Percentiles rank a stretch among this genome's conserved stretches.
Evolutionary conservation across 2,888 invertebrate genomes (phyloP).

Genomic region (Troides oblongomaculatus): DNA sequence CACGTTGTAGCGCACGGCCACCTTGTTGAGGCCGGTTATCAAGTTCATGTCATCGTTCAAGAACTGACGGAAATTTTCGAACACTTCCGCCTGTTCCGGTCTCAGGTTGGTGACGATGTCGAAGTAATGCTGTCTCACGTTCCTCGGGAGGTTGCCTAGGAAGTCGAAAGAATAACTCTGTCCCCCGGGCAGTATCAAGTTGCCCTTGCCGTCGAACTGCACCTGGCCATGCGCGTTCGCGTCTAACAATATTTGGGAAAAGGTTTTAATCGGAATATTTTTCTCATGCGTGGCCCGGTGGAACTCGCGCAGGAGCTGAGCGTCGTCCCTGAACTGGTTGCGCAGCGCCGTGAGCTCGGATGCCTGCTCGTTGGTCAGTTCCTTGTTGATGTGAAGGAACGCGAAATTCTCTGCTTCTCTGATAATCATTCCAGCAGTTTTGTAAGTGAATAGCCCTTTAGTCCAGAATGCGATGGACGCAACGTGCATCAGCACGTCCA

Average conservation of each 20-base stretch:
- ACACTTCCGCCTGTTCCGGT: conserved; percentile 36
- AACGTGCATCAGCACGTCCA: conserved; percentile 36
- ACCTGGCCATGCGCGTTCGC: conserved; percentile 25
- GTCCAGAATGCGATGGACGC: conserved; percentile 39
- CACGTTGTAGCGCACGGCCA: conserved; percentile 32
- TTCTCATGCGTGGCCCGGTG: conserved; percentile 32
- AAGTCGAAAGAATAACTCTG: conserved; percentile 31
- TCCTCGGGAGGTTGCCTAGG: conserved; percentile 24
- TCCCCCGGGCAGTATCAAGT: conserved; percentile 29
- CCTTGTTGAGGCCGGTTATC: conserved; percentile 33
- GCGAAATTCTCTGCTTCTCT: conserved; percentile 35
- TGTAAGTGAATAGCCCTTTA: conserved; percentile 37
- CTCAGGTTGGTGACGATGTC: conserved; percentile 34
- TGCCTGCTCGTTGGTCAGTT: conserved; percentile 32
- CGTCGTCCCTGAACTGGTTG: conserved; percentile 35
- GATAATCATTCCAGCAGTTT: conserved; percentile 36
- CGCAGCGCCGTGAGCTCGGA: conserved; percentile 31
- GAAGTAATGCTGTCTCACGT: conserved; percentile 33
- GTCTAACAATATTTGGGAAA: conserved; percentile 36
- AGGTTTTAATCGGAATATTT: conserved; percentile 33
- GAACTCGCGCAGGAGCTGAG: conserved; percentile 34
- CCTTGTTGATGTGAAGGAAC: conserved; percentile 34
- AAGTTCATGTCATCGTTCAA: conserved; percentile 35
- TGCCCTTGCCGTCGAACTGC: conserved; percentile 24
- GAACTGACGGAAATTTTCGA: conserved; percentile 33